Base-by-base conservation (phyloP, 2,797 vertebrate species). In the Pseudochirops cupreus region DNA sequence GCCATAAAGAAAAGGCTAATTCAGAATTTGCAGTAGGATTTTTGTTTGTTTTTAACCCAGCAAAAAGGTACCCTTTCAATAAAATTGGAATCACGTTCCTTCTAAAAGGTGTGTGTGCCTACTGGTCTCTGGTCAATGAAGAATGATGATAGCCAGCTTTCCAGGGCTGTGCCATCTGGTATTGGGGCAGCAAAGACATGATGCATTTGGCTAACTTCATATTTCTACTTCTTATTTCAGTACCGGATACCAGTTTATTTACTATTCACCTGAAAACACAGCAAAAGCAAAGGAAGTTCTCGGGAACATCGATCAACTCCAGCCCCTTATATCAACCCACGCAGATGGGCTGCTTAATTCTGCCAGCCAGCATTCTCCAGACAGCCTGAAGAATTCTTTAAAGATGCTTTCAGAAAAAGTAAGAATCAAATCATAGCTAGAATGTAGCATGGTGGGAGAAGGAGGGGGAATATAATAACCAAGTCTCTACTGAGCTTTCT, bases 251-350 rank as follows among this genome's bases (percentile, higher is more conserved):
- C 99, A 99, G 98, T 99, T 99, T 98, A 99, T 99, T 99, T 99
- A 99, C 99, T 99, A 99, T 98, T 99, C 99, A 98, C 99, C 99
- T 93, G 99, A 99, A 99, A 99, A 99, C 98, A 99, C 99, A 96
- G 99, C 99, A 96, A 99, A 99, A 98, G 99, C 99, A 97, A 99
- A 99, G 98, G 99, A 99, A 99, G 99, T 99, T 95, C 99, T 99
- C 98, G 99, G 99, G 98, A 99, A 99, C 98, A 99, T 99, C 98
- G 99, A 98, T 98, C 99, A 99, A 95, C 99, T 99, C 55, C 99
- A 99, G 39, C 99, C 99, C 95, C 99, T 99, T 97, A 99, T 99
- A 99, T 99, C 99, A 97, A 98, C 98, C 98, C 99, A 99, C 97
- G 99, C 99, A 28, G 99, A 99, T 98, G 99, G 99, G 96, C 99